Evolutionary conservation across 2,888 invertebrate genomes (phyloP).

Genomic region (Nomada flava): DNA sequence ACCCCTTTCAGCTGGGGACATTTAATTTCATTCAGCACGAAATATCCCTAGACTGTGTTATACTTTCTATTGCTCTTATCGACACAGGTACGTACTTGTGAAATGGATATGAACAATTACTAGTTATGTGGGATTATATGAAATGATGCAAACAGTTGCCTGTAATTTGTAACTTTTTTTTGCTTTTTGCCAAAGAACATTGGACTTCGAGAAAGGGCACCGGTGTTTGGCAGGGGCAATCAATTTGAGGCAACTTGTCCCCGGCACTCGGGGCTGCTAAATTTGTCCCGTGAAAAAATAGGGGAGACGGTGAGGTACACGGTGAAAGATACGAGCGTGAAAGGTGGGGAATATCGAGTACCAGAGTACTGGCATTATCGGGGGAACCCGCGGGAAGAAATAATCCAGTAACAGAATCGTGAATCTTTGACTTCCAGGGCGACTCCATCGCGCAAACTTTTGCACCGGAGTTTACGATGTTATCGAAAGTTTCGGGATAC

Average conservation of each 20-base stretch:
- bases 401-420: constrained; percentile 67
- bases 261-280: background rate
- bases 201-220: too few relatives aligned
- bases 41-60: too few relatives aligned
- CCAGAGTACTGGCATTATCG: constrained; percentile 49
- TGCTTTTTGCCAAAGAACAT: too few relatives aligned
- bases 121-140: too few relatives aligned
- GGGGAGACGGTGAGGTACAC: background rate
- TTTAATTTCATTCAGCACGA: too few relatives aligned
- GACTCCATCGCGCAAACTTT: constrained; percentile 64
- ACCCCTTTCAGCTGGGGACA: too few relatives aligned
- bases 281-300: constrained; percentile 1
- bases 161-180: too few relatives aligned
- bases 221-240: background rate
- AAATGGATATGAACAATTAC: too few relatives aligned
- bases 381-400: constrained; percentile 61
- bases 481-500: constrained; percentile 64
- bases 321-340: constrained; percentile 20
- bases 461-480: constrained; percentile 65
- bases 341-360: constrained; percentile 50
- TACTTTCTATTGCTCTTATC: too few relatives aligned
- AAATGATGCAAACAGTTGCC: too few relatives aligned
- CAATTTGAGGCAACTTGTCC: background rate
- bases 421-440: constrained; percentile 62
- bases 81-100: too few relatives aligned